A percentile compares a stretch with the other conserved stretches of the same genome.
phyloP scores from a whole-genome alignment of 2,797 vertebrate species.

The Gadopsis marmoratus region DNA sequence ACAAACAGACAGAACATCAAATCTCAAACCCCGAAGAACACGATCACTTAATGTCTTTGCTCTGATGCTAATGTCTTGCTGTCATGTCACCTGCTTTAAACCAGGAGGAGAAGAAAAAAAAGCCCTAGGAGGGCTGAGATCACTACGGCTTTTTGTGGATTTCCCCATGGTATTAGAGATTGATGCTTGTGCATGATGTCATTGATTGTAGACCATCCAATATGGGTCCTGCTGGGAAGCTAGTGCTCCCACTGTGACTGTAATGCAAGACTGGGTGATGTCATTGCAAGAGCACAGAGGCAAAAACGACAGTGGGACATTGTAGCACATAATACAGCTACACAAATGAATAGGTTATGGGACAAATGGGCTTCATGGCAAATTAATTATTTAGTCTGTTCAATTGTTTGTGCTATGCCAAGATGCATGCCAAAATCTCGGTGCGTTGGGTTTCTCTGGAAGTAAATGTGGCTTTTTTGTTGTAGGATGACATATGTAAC shows the following conservation, averaged over 20 bases:
- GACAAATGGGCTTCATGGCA: slow-evolving; percentile 17
- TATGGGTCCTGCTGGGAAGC: slow-evolving; percentile 74
- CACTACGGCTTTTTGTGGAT: slow-evolving; percentile 47
- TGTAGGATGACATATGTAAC: not conserved
- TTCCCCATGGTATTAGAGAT: slow-evolving; percentile 42
- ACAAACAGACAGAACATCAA: slow-evolving; percentile 33
- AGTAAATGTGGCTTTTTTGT: not conserved
- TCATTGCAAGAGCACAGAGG: slow-evolving; percentile 58
- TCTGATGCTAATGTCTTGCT: slow-evolving; percentile 40
- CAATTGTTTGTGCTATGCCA: not conserved
- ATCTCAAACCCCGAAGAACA: slow-evolving; percentile 19
- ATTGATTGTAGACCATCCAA: slow-evolving; percentile 70
- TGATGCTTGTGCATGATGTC: slow-evolving; percentile 76
- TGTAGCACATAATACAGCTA: not conserved
- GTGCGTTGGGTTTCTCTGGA: not conserved
- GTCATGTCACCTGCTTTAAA: slow-evolving; percentile 48
- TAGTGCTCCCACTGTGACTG: slow-evolving; percentile 68
- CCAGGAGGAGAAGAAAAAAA: not conserved
- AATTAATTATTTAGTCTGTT: not conserved
- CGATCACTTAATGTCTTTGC: slow-evolving; percentile 27
- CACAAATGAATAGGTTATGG: slow-evolving; percentile 24
- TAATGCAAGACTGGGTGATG: slow-evolving; percentile 79
- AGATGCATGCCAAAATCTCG: not conserved
- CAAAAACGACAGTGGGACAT: slow-evolving; percentile 26
- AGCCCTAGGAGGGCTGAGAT: slow-evolving; percentile 42